Conservation (phyloP, 2,113 vertebrate species). For the Meleagris gallopavo region DNA sequence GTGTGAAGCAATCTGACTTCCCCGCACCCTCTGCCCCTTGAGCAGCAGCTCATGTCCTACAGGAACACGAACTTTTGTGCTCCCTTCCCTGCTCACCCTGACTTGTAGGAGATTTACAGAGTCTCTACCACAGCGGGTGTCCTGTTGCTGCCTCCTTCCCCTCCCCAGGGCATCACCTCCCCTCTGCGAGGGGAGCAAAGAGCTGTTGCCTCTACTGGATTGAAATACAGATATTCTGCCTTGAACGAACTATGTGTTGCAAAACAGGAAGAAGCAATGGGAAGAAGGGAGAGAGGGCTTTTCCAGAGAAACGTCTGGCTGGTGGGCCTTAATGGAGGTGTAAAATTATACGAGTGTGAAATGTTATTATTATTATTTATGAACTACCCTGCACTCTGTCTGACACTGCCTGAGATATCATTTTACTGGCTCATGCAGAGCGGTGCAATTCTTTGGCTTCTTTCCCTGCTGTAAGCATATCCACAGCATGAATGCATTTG, state of each 20-base stretch:
- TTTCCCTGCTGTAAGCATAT: not conserved
- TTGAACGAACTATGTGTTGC: accelerated
- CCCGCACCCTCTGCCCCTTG: accelerated
- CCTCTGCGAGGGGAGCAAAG: not conserved
- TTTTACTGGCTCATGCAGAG: not conserved
- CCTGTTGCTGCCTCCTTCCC: not conserved
- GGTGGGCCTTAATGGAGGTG: not conserved
- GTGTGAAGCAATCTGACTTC: not conserved
- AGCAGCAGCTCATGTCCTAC: not conserved
- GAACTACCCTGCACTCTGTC: not conserved
- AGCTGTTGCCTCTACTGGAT: not conserved
- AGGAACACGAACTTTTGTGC: not conserved
- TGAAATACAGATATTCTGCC: not conserved
- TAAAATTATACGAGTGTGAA: conserved; percentile 3
- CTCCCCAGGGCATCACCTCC: accelerated
- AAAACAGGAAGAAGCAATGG: not conserved
- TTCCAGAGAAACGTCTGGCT: not conserved
- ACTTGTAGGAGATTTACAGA: not conserved
- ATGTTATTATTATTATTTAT: conserved; percentile 15
- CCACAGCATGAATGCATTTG: not conserved
- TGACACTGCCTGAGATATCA: not conserved
- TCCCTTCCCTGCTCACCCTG: accelerated
- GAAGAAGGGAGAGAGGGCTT: not conserved
- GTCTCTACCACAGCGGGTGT: not conserved
- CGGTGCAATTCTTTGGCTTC: not conserved